Percentiles rank a stretch among this genome's conserved stretches.
These are phyloP conservation scores for Nerophis ophidion DNA, from an alignment of 2,113 vertebrate genomes.

Conservation along the genomic window DNA sequence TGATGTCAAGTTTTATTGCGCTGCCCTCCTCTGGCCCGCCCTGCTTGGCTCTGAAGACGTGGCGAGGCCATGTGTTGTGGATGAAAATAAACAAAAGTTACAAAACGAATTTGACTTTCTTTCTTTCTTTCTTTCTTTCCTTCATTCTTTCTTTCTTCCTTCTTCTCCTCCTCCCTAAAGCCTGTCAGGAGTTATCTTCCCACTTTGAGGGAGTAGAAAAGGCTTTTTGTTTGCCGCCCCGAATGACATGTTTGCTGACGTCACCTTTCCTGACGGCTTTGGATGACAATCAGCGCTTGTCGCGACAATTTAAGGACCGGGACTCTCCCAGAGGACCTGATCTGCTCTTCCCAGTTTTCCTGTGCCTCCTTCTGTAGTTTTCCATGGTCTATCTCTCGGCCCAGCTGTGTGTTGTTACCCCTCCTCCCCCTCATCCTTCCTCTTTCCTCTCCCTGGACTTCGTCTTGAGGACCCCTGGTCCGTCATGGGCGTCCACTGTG, in stretches of 20 bases:
- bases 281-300: conserved; percentile 10
- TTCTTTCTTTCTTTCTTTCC: too few species aligned
- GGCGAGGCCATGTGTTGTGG: conserved; percentile 8
- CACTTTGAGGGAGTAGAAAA: conserved; percentile 10
- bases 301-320: conserved; percentile 29
- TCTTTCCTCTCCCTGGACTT: conserved; percentile 20
- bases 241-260: conserved; percentile 27
- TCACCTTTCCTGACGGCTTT: conserved; percentile 18
- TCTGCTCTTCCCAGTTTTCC: conserved; percentile 54
- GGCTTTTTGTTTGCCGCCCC: conserved; percentile 22
- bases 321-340: conserved; percentile 50
- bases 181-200: conserved; percentile 1
- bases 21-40: conserved; percentile 44
- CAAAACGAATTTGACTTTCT: not conserved
- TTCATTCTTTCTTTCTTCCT: too few species aligned
- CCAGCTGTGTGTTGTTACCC: conserved; percentile 46
- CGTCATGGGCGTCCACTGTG: not conserved
- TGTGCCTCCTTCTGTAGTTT: conserved; percentile 60
- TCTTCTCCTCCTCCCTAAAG: conserved; percentile 12
- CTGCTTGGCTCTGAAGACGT: conserved; percentile 26
- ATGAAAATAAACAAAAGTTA: conserved; percentile 21
- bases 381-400: conserved; percentile 43
- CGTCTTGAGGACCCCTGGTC: not conserved
- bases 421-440: conserved; percentile 36
- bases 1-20: conserved; percentile 61